These are phyloP conservation scores for Sarcoramphus papa DNA, from an alignment of 2,797 vertebrate species.

Conservation along the genomic window DNA sequence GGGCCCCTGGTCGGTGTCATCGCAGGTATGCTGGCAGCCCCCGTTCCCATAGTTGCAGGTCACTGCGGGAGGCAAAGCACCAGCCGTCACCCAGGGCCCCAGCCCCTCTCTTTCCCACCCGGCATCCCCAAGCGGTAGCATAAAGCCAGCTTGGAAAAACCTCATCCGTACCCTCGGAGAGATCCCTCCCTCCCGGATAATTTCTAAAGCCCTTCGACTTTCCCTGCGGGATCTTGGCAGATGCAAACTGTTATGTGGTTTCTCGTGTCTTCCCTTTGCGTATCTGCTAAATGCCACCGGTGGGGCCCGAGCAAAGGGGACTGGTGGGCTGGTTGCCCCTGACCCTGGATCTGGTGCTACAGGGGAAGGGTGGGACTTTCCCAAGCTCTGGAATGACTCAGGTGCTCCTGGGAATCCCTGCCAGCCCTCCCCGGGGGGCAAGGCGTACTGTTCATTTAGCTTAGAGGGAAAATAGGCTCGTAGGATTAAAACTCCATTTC, in stretches of 20 bases:
- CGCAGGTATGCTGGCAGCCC: conserved; percentile 97
- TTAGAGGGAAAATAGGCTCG: background rate
- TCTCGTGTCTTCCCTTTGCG: background rate
- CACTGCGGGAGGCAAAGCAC: conserved; percentile 76
- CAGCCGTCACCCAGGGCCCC: background rate
- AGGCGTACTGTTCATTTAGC: background rate
- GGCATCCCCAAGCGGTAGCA: fast-evolving
- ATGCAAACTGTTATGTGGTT: background rate
- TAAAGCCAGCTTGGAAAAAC: background rate
- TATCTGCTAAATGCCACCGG: background rate
- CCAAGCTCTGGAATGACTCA: background rate
- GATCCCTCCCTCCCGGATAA: background rate
- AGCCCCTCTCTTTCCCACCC: background rate
- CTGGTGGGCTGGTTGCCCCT: background rate
- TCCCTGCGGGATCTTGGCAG: background rate
- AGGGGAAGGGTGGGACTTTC: background rate
- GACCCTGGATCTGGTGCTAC: background rate
- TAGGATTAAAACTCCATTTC: conserved; percentile 13
- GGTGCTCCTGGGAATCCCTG: conserved; percentile 5
- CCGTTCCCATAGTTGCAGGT: conserved; percentile 98
- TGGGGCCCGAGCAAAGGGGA: background rate
- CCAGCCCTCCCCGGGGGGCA: background rate
- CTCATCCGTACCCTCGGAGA: fast-evolving
- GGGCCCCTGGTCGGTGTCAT: conserved; percentile 93
- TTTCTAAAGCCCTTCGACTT: background rate